phyloP scores from a whole-genome alignment of 2,888 invertebrate species.

The Cerastis leucographa region DNA sequence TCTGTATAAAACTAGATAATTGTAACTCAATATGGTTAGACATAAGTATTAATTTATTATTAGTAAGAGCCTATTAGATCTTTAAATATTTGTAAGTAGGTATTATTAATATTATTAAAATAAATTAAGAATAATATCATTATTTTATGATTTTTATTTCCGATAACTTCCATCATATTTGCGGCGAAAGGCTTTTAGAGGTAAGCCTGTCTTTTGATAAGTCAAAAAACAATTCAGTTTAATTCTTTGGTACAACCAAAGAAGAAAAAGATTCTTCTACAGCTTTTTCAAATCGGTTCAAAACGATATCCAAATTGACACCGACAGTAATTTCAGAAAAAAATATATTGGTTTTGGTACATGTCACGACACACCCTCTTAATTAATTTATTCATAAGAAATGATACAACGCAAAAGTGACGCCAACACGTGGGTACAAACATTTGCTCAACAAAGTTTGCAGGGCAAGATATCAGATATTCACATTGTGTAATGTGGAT shows the following conservation, averaged over 20 bases:
- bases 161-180: background rate
- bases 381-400: background rate
- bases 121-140: constrained; percentile 17
- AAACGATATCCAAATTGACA: background rate
- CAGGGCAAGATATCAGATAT: background rate
- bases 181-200: background rate
- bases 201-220: background rate
- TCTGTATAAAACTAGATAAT: constrained; percentile 13
- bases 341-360: too few species aligned
- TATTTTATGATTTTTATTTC: background rate
- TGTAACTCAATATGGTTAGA: background rate
- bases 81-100: constrained; percentile 51
- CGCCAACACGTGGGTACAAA: background rate
- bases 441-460: background rate
- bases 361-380: background rate
- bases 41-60: constrained; percentile 32
- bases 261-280: background rate
- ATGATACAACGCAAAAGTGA: background rate
- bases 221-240: background rate
- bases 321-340: too few species aligned
- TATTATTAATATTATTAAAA: constrained; percentile 19
- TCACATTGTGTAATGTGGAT: background rate
- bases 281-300: background rate
- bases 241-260: background rate
- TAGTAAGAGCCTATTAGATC: constrained; percentile 44